Evolutionary conservation across 1,140 invertebrate species (phyloP).

Genomic region (Sitodiplosis mosellana): DNA sequence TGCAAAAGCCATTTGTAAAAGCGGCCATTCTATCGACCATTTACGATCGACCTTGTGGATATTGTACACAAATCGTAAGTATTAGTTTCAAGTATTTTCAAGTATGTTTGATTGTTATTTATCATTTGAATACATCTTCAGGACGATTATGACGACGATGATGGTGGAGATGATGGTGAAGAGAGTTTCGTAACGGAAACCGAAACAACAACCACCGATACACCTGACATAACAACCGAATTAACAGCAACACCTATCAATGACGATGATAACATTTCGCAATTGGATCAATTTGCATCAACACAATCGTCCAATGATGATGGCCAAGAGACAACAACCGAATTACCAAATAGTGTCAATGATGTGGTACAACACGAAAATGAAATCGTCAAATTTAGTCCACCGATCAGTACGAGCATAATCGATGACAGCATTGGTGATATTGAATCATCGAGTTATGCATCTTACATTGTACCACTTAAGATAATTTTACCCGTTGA

Average conservation of each 20-base stretch:
- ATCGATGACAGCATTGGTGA: not conserved
- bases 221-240: not conserved
- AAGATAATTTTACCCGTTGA: not conserved
- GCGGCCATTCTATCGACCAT: slow-evolving; percentile 3
- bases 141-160: no score
- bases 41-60: slow-evolving; percentile 2
- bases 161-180: no score
- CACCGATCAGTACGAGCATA: no score
- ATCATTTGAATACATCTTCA: no score
- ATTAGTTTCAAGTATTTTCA: no score
- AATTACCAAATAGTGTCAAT: not conserved
- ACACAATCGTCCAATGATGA: not conserved
- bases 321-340: not conserved
- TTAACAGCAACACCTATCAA: not conserved
- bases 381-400: no score
- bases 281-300: no score
- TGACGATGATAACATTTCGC: no score
- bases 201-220: no score
- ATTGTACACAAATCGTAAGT: not conserved
- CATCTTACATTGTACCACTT: not conserved
- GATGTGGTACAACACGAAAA: not conserved
- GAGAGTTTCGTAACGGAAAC: no score
- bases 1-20: slow-evolving; percentile 2
- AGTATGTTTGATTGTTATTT: no score
- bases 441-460: not conserved